Conservation (phyloP, 2,888 invertebrate species). For the Drosophila mimetica region DNA sequence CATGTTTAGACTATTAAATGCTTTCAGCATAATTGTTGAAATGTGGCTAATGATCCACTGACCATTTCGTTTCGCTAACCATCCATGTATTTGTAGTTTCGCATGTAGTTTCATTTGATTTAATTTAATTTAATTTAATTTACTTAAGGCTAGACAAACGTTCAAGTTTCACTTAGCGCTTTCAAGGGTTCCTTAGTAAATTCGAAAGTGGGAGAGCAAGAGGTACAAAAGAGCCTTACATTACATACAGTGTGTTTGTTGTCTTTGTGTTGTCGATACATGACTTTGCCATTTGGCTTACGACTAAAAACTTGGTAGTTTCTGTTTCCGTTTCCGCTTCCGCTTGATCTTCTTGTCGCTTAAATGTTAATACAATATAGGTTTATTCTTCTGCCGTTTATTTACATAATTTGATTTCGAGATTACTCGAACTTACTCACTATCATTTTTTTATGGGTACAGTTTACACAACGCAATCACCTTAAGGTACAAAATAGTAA, state of each 20-base stretch:
- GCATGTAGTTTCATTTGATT: slow-evolving; percentile 12
- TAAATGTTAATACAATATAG: slow-evolving; percentile 7
- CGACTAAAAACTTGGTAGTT: slow-evolving; percentile 32
- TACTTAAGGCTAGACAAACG: slow-evolving; percentile 36
- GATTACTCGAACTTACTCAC: slow-evolving; percentile 17
- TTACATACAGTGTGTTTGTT: slow-evolving; percentile 29
- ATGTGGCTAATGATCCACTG: slow-evolving; percentile 9
- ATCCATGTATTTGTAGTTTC: slow-evolving; percentile 22
- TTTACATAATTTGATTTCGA: slow-evolving; percentile 32
- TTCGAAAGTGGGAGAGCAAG: slow-evolving; percentile 76
- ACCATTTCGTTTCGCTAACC: slow-evolving; percentile 27
- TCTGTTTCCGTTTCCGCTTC: slow-evolving; percentile 20
- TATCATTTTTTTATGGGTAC: slow-evolving; percentile 9
- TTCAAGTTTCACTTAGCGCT: slow-evolving; percentile 66
- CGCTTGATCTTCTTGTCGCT: slow-evolving; percentile 7
- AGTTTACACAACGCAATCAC: slow-evolving; percentile 40
- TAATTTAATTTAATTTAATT: slow-evolving; percentile 18
- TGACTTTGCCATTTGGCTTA: slow-evolving; percentile 37
- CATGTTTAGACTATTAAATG: slow-evolving; percentile 63
- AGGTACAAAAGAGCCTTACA: slow-evolving; percentile 74
- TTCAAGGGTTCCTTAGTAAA: slow-evolving; percentile 60
- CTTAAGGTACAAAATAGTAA: slow-evolving; percentile 44
- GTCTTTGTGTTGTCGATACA: slow-evolving; percentile 13
- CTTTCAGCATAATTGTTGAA: slow-evolving; percentile 68
- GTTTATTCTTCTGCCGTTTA: slow-evolving; percentile 17